A percentile compares a stretch with the other conserved stretches of the same genome.
phyloP scores from a whole-genome alignment of 1,140 invertebrate genomes.

The Adelges cooleyi region DNA sequence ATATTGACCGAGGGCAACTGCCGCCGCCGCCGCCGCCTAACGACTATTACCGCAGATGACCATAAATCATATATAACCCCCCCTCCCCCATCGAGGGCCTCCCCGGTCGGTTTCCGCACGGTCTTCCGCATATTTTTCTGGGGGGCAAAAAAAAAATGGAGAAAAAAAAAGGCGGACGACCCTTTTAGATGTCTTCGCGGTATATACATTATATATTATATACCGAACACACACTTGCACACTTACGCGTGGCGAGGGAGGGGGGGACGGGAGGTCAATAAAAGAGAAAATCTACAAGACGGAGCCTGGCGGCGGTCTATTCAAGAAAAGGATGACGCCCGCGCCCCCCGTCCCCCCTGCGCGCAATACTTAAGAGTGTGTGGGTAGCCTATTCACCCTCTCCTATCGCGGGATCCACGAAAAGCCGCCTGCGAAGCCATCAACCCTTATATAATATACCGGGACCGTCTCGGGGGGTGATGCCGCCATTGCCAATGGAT shows the following conservation, averaged over 20 bases:
- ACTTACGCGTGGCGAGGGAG: not conserved
- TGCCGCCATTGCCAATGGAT: conserved; percentile 1
- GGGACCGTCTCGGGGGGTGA: no score
- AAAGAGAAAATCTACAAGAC: conserved; percentile 27
- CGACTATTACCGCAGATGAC: conserved; percentile 28
- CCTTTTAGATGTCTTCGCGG: no score
- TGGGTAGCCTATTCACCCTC: not conserved
- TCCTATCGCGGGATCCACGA: not conserved
- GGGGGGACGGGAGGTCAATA: conserved; percentile 20
- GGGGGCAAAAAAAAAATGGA: not conserved
- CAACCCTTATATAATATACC: not conserved
- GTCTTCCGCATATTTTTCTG: conserved; percentile 17
- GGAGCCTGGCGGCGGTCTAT: conserved; percentile 19
- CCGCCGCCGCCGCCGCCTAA: not conserved
- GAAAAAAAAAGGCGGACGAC: conserved; percentile 6
- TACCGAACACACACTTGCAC: no score
- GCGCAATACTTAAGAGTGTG: no score
- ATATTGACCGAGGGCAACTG: conserved; percentile 15
- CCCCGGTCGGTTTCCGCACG: not conserved
- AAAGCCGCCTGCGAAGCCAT: not conserved
- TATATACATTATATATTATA: no score
- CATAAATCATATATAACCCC: conserved; percentile 14
- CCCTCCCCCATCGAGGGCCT: not conserved
- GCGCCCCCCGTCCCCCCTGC: not conserved
- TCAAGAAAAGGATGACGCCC: conserved; percentile 19